These are phyloP conservation scores for Cotesia typhae DNA, from an alignment of 1,140 invertebrate species.

Conservation along the genomic window DNA sequence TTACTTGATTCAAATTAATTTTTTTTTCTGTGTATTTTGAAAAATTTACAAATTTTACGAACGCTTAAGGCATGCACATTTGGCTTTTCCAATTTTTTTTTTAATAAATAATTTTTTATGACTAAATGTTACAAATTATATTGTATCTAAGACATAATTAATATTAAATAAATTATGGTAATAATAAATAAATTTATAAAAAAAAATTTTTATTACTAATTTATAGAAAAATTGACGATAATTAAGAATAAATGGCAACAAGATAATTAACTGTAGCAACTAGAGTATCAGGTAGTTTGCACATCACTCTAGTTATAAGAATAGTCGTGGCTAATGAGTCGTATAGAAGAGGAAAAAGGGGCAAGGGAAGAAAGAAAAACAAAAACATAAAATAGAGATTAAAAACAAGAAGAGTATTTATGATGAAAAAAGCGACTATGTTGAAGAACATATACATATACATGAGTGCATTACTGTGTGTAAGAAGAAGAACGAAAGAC, in stretches of 20 bases:
- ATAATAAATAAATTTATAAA: constrained; percentile 1
- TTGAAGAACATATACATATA: neutral
- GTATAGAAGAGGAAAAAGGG: neutral
- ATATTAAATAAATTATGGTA: neutral
- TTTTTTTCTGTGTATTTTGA: no score
- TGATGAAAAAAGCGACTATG: neutral
- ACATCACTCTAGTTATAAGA: neutral
- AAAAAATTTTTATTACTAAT: neutral
- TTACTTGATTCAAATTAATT: no score
- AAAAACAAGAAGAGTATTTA: constrained; percentile 13
- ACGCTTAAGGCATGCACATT: no score
- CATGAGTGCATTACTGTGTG: neutral
- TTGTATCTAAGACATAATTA: no score
- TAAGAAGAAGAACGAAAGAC: neutral
- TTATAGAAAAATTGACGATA: constrained; percentile 2
- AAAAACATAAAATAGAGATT: neutral
- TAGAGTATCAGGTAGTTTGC: neutral
- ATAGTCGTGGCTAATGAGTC: constrained; percentile 1
- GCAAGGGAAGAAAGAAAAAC: no score
- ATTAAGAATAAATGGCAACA: neutral
- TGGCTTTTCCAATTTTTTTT: no score
- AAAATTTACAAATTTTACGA: no score
- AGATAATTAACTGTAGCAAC: neutral
- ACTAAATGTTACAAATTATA: no score
- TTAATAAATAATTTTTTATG: no score